Base-by-base conservation (phyloP, 1,140 invertebrate genomes). In the Orchesella cincta region DNA sequence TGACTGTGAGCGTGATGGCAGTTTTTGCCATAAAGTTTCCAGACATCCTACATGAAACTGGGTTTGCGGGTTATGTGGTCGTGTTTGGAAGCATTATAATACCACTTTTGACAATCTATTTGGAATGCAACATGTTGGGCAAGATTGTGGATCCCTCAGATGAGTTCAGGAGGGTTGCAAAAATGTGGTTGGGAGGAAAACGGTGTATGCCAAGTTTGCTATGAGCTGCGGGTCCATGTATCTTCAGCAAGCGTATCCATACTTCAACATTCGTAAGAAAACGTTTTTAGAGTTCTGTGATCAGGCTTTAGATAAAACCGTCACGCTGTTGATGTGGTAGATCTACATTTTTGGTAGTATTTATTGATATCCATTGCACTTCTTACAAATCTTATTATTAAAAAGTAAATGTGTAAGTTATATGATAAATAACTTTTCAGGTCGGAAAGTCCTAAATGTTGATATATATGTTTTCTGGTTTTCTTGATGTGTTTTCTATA, bases 271-370 rank as follows among this genome's bases (percentile, higher is more conserved):
- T 57, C 8, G 26, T 23, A 57, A 57, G 54, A 23, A 23, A 12
- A 57, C 54, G 26, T 57, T 57, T 57, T 57, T 57, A 23, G 54
- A 5, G 5, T 57, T 57, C n/a, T 3, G 12, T 12, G 54, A 23
- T 5, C 54, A 57, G 26, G 54, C 26, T 57, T 12, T 57, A 5
- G 54, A 57, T 26, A 18, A 57, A 5, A 57, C 54, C 12, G 26
- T 57, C n/a, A 57, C 54, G n/a, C 54, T 57, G 3, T 26, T 57
- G 54, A 12, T 57, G 12, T 57, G 54, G 54, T 57, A 57, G n/a
- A n/a, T n/a, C n/a, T n/a, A n/a, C n/a, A n/a, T n/a, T n/a, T n/a
- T n/a, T n/a, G n/a, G n/a, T n/a, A n/a, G n/a, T n/a, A n/a, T n/a
- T n/a, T n/a, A n/a, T n/a, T n/a, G n/a, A n/a, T n/a, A n/a, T n/a